Evolutionary conservation across 2,888 invertebrate species (phyloP), one percentile per base, ranked within the genome.

Genomic region (Drosophila nigritarsus): DNA sequence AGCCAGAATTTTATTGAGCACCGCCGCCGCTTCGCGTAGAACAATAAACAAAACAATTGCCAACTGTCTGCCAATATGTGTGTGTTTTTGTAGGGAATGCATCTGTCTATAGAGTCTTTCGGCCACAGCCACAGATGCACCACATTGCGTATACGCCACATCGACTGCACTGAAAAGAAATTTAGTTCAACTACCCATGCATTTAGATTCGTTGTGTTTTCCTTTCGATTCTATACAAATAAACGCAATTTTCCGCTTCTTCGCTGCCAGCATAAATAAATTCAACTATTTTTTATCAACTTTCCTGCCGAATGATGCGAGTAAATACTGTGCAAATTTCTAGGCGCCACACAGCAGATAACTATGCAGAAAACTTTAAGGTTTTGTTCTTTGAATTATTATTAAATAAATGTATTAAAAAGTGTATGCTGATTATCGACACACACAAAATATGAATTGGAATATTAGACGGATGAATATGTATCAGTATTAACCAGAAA

Each of bases 61-160:
- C 65, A 64, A 66, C 50, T 71, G 66, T 62, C 45, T 59, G 65
- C 48, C 24, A 49, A 15, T 38, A 29, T 53, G 48, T 20, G 48
- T 20, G 71, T 62, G 24, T 24, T 20, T 36, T 24, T 53, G 20
- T 53, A 13, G 34, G 20, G 20, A 63, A 24, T 42, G 64, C 42
- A 42, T 15, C n/a, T 50, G 6, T 61, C 30, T 13, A 18, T 48
- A 24, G 18, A 30, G n/a, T 40, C 50, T 40, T 18, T 64, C 32
- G 30, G 66, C 73, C 71, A 24, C 20, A 24, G 45, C 7, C 13
- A 13, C 13, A 20, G 13, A 45, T 15, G 24, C 24, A 24, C 1
- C 45, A 75, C 62, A 81, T 89, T 82, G 79, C 84, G 85, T 79
- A 86, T 86, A 87, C 85, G 89, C 84, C 82, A 53, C 79, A 62